Evolutionary conservation across 2,888 invertebrate genomes (phyloP).

Genomic region (Drosophila kambysellisi): DNA sequence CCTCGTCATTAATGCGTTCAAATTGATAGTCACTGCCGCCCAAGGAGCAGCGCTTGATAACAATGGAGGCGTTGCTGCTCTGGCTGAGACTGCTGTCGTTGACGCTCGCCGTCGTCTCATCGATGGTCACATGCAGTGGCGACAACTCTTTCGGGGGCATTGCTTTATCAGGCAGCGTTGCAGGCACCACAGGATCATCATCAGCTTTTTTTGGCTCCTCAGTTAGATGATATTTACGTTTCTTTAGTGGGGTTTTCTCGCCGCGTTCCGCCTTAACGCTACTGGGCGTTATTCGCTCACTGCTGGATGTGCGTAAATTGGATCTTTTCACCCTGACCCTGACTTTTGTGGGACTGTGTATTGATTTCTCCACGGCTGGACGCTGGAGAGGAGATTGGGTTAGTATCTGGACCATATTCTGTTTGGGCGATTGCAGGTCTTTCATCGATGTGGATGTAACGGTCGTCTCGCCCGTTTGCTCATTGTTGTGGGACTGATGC

Average conservation of each 20-base stretch:
- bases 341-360: slow-evolving; percentile 9
- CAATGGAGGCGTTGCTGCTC: slow-evolving; percentile 29
- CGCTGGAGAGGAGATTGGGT: slow-evolving; percentile 42
- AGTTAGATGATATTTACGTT: slow-evolving; percentile 32
- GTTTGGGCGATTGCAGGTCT: slow-evolving; percentile 23
- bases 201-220: background rate
- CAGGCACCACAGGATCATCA: background rate
- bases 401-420: slow-evolving; percentile 43
- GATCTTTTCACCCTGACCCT: slow-evolving; percentile 9
- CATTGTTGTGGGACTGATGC: slow-evolving; percentile 38
- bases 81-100: slow-evolving; percentile 13
- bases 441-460: slow-evolving; percentile 66
- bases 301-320: background rate
- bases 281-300: background rate
- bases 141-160: background rate
- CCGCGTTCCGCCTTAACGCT: slow-evolving; percentile 1
- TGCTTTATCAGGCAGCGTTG: slow-evolving; percentile 13
- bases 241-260: slow-evolving; percentile 43
- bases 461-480: slow-evolving; percentile 54
- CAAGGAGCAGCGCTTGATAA: slow-evolving; percentile 75
- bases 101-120: slow-evolving; percentile 56
- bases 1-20: slow-evolving; percentile 75
- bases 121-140: slow-evolving; percentile 49
- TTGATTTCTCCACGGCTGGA: background rate
- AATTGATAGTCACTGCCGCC: slow-evolving; percentile 82